Evolutionary conservation across 2,888 invertebrate genomes (phyloP).

Genomic region (Rhamnusium bicolor): DNA sequence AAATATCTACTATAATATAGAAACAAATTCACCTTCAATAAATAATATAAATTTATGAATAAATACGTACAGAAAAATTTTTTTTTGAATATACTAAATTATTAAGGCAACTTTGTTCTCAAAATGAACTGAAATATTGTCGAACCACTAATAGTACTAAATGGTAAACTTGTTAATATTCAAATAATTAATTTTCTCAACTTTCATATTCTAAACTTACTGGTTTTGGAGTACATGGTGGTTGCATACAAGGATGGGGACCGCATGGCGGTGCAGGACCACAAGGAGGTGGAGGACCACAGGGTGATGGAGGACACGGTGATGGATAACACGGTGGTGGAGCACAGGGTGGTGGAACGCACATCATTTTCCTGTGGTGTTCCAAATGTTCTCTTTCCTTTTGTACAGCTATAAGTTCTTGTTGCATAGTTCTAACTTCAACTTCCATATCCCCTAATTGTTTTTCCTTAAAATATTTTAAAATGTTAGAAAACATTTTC

Average conservation of each 20-base stretch:
- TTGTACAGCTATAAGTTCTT: constrained; percentile 72
- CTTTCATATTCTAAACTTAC: not conserved
- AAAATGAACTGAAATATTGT: too few relatives aligned
- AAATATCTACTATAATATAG: too few relatives aligned
- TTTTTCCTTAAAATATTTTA: constrained; percentile 72
- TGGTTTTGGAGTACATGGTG: not conserved
- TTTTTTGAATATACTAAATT: too few relatives aligned
- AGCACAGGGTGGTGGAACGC: constrained; percentile 64
- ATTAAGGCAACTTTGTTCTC: too few relatives aligned
- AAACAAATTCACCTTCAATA: too few relatives aligned
- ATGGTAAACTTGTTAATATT: too few relatives aligned
- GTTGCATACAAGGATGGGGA: not conserved
- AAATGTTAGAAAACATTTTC: too few relatives aligned
- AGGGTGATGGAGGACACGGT: constrained; percentile 40
- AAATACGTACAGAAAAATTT: too few relatives aligned
- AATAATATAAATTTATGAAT: too few relatives aligned
- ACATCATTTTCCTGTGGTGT: constrained; percentile 66
- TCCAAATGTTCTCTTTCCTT: constrained; percentile 73
- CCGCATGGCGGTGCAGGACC: constrained; percentile 25
- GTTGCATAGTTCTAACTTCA: constrained; percentile 75
- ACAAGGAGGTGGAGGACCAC: constrained; percentile 28
- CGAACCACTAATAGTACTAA: too few relatives aligned
- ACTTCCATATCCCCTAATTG: constrained; percentile 76
- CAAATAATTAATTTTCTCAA: too few relatives aligned
- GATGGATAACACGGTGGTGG: constrained; percentile 17